Evolutionary conservation across 2,797 vertebrate species (phyloP).

Genomic region (Tapera naevia): DNA sequence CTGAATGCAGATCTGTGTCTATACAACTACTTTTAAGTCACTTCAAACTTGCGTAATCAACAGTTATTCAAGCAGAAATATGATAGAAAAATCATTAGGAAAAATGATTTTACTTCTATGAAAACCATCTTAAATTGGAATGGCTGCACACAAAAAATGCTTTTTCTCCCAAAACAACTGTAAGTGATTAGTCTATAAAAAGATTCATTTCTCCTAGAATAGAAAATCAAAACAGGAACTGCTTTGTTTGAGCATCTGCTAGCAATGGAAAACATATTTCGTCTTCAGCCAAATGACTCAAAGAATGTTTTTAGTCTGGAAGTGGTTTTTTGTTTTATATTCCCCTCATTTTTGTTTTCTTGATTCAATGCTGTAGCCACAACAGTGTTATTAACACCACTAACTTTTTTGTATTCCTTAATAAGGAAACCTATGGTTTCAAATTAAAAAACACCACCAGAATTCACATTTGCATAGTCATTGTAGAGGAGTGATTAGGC

Average conservation of each 20-base stretch:
- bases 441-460: slow-evolving; percentile 61
- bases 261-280: slow-evolving; percentile 16
- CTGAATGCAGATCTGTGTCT: not conserved
- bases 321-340: slow-evolving; percentile 17
- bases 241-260: slow-evolving; percentile 43
- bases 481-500: slow-evolving; percentile 62
- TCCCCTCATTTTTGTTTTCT: slow-evolving; percentile 25
- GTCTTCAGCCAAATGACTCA: slow-evolving; percentile 19
- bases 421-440: slow-evolving; percentile 64
- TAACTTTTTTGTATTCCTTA: slow-evolving; percentile 60
- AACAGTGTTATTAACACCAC: slow-evolving; percentile 54
- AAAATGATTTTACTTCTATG: slow-evolving; percentile 26
- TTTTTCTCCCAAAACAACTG: not conserved
- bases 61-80: slow-evolving; percentile 43
- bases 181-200: slow-evolving; percentile 37
- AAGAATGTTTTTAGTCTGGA: slow-evolving; percentile 43
- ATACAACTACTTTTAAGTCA: not conserved
- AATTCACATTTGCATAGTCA: slow-evolving; percentile 65
- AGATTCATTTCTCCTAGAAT: slow-evolving; percentile 6
- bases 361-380: slow-evolving; percentile 29
- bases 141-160: slow-evolving; percentile 24
- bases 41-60: slow-evolving; percentile 19
- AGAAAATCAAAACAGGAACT: slow-evolving; percentile 40
- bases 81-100: slow-evolving; percentile 8
- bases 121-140: slow-evolving; percentile 8